Evolutionary conservation across 2,888 invertebrate genomes (phyloP).

Genomic region (Xanthia icteritia): DNA sequence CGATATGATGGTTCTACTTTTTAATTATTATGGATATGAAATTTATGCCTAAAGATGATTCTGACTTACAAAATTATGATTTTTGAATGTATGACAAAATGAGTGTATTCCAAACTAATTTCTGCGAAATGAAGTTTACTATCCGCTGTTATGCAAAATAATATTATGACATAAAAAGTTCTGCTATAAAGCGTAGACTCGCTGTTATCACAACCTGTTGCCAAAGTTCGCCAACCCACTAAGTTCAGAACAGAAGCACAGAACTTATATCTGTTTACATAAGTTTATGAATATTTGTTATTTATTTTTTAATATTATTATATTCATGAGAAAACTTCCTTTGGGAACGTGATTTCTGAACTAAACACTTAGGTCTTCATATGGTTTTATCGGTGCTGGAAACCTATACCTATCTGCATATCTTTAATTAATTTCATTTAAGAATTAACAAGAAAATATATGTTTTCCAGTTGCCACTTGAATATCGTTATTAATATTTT

Average conservation of each 20-base stretch:
- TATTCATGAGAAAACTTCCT: constrained; percentile 5
- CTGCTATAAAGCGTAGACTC: no score
- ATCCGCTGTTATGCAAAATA: no score
- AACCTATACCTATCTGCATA: background rate
- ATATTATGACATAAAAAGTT: no score
- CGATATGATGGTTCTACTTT: no score
- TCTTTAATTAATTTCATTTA: background rate
- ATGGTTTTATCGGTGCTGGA: background rate
- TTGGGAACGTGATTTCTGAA: background rate
- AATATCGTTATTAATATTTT: no score
- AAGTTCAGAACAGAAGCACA: constrained; percentile 25
- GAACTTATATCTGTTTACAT: constrained; percentile 25
- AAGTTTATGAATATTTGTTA: constrained; percentile 22
- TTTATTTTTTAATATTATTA: constrained; percentile 11
- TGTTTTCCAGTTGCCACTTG: background rate
- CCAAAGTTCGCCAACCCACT: constrained; percentile 8
- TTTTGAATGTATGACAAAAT: no score
- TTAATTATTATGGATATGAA: no score
- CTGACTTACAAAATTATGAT: no score
- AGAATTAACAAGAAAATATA: background rate
- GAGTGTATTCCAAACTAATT: no score
- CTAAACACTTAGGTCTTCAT: background rate
- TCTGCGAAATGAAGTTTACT: no score
- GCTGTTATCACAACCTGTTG: constrained; percentile 39
- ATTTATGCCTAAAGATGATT: no score